These are phyloP conservation scores for chimpanzee (Pan troglodytes) DNA, from an alignment of 2,113 vertebrate genomes.

Conservation along the genomic window NHGRI_mPanTro3-v2.1_pri NC_072403.2:151086001-151086500, in stretches of 20 bases:
- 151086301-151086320: not conserved
- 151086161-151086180: not conserved
- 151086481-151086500: not conserved
- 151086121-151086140: not conserved
- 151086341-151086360: not conserved
- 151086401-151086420: not conserved
- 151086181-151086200: constrained; percentile 25
- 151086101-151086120: not conserved
- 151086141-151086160: not conserved
- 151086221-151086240: not conserved
- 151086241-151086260: constrained; percentile 29
- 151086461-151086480: not conserved
- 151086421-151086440: not conserved
- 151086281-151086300: not conserved
- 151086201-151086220: not conserved
- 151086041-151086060: not conserved
- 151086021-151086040: not conserved
- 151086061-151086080: not conserved
- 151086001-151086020: not conserved
- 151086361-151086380: not conserved
- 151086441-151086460: not conserved
- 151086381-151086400: not conserved
- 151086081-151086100: not conserved
- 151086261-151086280: not conserved
- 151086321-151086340: not conserved